Percentiles rank a stretch among this genome's conserved stretches.
phyloP scores from a whole-genome alignment of 2,113 vertebrate species.

The Rhizomys pruinosus region DNA sequence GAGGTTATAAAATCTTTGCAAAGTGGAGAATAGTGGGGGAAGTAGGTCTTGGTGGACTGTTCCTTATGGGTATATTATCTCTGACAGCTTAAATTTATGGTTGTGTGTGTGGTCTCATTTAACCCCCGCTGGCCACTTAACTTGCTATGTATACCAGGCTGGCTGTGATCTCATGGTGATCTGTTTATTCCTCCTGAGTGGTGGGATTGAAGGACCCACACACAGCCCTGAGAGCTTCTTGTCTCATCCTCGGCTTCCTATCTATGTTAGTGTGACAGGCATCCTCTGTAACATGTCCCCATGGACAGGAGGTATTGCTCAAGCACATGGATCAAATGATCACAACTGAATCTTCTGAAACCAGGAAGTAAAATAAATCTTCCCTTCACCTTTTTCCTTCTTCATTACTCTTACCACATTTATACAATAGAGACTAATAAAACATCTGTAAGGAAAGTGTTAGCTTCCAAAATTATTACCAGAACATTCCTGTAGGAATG shows the following conservation, averaged over 20 bases:
- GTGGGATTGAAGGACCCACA: no score
- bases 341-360: background rate
- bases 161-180: no score
- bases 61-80: no score
- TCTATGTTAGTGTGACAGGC: background rate
- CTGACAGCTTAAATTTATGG: no score
- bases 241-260: background rate
- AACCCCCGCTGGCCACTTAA: no score
- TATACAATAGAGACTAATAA: no score
- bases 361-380: background rate
- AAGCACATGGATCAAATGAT: background rate
- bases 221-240: no score
- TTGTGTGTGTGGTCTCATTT: no score
- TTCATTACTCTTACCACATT: background rate
- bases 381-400: background rate
- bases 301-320: background rate
- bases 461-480: background rate
- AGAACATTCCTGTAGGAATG: background rate
- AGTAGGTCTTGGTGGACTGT: background rate
- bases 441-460: background rate
- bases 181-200: no score
- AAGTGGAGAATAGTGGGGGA: background rate
- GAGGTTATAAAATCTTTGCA: background rate
- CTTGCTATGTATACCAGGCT: no score
- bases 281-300: no score